A percentile compares a stretch with the other conserved stretches of the same genome.
phyloP scores from a whole-genome alignment of 2,113 vertebrate genomes.

The Entelurus aequoreus region DNA sequence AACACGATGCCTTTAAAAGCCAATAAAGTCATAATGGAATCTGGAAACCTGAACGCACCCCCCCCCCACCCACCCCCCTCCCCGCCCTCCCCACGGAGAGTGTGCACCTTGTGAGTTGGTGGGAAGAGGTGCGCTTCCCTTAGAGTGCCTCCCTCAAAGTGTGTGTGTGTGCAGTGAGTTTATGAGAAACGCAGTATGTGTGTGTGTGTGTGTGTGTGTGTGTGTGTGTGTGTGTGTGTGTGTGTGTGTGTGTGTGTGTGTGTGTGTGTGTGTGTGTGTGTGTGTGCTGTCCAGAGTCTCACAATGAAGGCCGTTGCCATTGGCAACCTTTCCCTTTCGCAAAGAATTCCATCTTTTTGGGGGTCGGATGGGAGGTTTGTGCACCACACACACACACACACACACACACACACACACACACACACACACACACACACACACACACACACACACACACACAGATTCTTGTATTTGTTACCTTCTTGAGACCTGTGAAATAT shows the following conservation, averaged over 20 bases:
- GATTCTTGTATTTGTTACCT: too few relatives aligned
- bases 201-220: conserved; percentile 5
- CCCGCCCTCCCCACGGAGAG: conserved; percentile 32
- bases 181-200: not conserved
- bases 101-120: conserved; percentile 51
- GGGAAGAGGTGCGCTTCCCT: conserved; percentile 34
- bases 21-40: conserved; percentile 73
- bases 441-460: conserved; percentile 5
- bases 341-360: conserved; percentile 63
- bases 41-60: conserved; percentile 52
- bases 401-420: conserved; percentile 8
- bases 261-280: conserved; percentile 27
- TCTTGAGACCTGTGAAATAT: too few relatives aligned
- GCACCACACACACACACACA: not conserved
- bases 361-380: conserved; percentile 7
- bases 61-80: not conserved
- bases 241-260: conserved; percentile 10
- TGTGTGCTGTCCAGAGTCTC: conserved; percentile 49
- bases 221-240: conserved; percentile 1
- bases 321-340: conserved; percentile 70
- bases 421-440: conserved; percentile 6
- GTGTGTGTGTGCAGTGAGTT: not conserved
- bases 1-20: conserved; percentile 71
- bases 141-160: conserved; percentile 20
- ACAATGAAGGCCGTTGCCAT: conserved; percentile 71